A percentile compares a stretch with the other conserved stretches of the same genome.
These are phyloP conservation scores for Lordiphosa mommai DNA, from an alignment of 1,140 invertebrate genomes.

Conservation along the genomic window DNA sequence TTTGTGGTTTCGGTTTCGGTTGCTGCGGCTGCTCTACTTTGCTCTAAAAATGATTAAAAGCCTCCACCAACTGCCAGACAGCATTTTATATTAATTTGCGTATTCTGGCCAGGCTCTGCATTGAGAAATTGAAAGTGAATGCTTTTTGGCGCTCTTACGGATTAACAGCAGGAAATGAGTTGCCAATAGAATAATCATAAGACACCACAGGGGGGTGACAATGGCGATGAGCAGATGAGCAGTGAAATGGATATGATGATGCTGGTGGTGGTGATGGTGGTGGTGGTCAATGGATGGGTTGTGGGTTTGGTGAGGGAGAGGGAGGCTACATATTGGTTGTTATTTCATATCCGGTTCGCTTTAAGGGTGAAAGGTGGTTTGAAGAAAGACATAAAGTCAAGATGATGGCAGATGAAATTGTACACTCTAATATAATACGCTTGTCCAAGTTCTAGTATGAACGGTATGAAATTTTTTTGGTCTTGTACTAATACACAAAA, in stretches of 20 bases:
- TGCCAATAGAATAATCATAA: conserved; percentile 73
- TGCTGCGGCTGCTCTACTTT: conserved; percentile 57
- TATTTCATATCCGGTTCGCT: too few relatives aligned
- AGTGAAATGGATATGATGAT: not conserved
- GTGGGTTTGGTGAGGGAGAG: too few relatives aligned
- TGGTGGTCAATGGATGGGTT: too few relatives aligned
- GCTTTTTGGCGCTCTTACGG: conserved; percentile 38
- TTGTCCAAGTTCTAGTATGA: too few relatives aligned
- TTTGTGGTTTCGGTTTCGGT: not conserved
- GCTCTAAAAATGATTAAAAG: conserved; percentile 71
- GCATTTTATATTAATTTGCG: conserved; percentile 66
- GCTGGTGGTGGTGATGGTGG: too few relatives aligned
- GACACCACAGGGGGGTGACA: conserved; percentile 67
- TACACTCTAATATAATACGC: too few relatives aligned
- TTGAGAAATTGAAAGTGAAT: conserved; percentile 74
- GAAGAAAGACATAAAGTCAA: too few relatives aligned
- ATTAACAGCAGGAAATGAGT: conserved; percentile 66
- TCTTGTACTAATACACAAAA: too few relatives aligned
- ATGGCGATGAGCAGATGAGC: conserved; percentile 1
- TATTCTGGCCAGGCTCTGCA: conserved; percentile 30
- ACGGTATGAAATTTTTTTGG: too few relatives aligned
- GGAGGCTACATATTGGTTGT: too few relatives aligned
- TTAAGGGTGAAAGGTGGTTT: too few relatives aligned
- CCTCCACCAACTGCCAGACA: conserved; percentile 43
- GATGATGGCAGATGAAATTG: too few relatives aligned